phyloP scores from a whole-genome alignment of 1,140 invertebrate species.

The Penaeus indicus region DNA sequence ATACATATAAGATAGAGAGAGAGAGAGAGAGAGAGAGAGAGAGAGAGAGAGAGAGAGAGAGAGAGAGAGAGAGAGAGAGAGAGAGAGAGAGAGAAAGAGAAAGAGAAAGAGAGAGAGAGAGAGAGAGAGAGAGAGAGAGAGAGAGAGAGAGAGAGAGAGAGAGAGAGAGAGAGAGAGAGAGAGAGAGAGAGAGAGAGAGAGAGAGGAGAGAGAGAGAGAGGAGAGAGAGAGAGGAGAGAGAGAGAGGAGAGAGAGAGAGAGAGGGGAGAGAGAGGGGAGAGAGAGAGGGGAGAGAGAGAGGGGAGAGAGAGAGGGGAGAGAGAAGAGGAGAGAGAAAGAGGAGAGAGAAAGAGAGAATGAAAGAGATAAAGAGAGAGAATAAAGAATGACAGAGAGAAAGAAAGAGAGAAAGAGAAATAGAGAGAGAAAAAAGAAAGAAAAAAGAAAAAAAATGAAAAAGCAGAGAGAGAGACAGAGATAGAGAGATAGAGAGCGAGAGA shows the following conservation, averaged over 20 bases:
- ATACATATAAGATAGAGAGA: not conserved
- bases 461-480: no score
- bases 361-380: not conserved
- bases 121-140: conserved; percentile 10
- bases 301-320: not conserved
- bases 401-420: not conserved
- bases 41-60: conserved; percentile 27
- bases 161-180: not conserved
- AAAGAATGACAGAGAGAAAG: not conserved
- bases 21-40: not conserved
- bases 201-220: not conserved
- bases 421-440: not conserved
- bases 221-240: not conserved
- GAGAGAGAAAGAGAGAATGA: not conserved
- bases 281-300: not conserved
- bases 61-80: conserved; percentile 13
- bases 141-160: not conserved
- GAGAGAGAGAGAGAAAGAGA: not conserved
- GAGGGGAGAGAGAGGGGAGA: not conserved
- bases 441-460: no score
- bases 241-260: not conserved
- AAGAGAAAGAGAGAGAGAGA: conserved; percentile 14
- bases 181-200: not conserved
- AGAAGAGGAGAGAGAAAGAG: not conserved
- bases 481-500: no score